phyloP scores from a whole-genome alignment of 2,888 invertebrate genomes.

The Steinernema carpocapsae region DNA sequence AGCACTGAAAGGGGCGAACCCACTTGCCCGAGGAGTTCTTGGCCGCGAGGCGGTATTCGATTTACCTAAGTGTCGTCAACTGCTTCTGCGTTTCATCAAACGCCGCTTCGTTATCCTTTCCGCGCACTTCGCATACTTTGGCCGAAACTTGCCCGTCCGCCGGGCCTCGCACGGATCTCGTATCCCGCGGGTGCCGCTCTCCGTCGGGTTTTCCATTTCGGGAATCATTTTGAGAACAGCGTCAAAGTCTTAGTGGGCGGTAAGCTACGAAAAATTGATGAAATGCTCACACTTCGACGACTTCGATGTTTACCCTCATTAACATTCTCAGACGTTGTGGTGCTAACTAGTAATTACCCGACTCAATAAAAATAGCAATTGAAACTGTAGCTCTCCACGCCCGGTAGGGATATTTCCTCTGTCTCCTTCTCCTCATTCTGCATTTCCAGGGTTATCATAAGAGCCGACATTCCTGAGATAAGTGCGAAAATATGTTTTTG shows the following conservation, averaged over 20 bases:
- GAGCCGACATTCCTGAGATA: conserved; percentile 6
- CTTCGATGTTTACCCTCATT: conserved; percentile 24
- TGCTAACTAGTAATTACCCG: conserved; percentile 16
- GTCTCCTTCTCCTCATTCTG: not conserved
- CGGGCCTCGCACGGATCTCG: not conserved
- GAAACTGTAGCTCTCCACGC: not conserved
- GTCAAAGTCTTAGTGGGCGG: not conserved
- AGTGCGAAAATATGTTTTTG: conserved; percentile 24
- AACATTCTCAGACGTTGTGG: not conserved
- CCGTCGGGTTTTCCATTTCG: not conserved
- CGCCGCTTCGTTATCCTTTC: too few species aligned
- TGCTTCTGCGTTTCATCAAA: too few species aligned
- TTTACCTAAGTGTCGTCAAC: conserved; percentile 6
- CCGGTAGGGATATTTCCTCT: too few species aligned
- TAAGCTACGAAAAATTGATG: conserved; percentile 19
- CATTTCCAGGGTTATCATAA: not conserved
- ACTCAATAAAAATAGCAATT: conserved; percentile 31
- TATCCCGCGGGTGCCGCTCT: not conserved
- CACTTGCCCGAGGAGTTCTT: not conserved
- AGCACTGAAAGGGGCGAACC: conserved; percentile 15
- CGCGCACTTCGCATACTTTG: not conserved
- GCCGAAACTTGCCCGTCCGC: not conserved
- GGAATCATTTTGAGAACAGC: not conserved
- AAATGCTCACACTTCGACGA: not conserved
- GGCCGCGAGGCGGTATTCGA: not conserved